Conservation (phyloP, 2,113 vertebrate genomes). For the Anarrhichthys ocellatus region DNA sequence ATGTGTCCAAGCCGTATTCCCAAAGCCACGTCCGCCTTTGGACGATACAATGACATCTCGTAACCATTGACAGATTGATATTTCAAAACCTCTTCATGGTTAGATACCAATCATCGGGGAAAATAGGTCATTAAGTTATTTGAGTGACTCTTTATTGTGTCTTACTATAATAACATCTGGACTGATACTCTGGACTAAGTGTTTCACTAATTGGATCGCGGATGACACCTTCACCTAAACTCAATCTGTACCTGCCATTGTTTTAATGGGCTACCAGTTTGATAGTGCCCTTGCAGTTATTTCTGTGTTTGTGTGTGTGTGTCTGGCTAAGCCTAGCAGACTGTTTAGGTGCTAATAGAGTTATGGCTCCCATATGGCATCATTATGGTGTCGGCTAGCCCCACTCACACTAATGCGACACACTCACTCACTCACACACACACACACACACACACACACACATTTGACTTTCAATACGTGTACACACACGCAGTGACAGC, state of each 20-base stretch:
- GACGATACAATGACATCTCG: neutral
- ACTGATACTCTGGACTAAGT: neutral
- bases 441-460: neutral
- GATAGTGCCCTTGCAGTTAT: constrained; percentile 1
- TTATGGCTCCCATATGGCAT: constrained; percentile 77
- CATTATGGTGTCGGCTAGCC: constrained; percentile 60
- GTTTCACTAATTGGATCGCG: constrained; percentile 2
- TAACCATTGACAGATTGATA: neutral
- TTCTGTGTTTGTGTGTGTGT: constrained; percentile 28
- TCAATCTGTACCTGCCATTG: constrained; percentile 1
- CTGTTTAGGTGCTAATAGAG: constrained; percentile 69
- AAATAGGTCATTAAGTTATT: neutral
- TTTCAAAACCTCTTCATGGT: neutral
- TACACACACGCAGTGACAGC: constrained; percentile 32
- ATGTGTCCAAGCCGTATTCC: neutral
- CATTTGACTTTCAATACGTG: neutral
- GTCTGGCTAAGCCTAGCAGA: constrained; percentile 53
- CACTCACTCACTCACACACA: constrained; percentile 8
- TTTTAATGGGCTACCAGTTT: constrained; percentile 12
- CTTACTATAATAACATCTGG: neutral
- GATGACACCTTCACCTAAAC: constrained; percentile 14
- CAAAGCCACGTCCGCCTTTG: neutral
- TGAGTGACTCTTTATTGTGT: neutral
- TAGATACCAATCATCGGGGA: neutral
- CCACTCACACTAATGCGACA: neutral